Conservation (phyloP, 2,113 vertebrate species). For the Uria lomvia region DNA sequence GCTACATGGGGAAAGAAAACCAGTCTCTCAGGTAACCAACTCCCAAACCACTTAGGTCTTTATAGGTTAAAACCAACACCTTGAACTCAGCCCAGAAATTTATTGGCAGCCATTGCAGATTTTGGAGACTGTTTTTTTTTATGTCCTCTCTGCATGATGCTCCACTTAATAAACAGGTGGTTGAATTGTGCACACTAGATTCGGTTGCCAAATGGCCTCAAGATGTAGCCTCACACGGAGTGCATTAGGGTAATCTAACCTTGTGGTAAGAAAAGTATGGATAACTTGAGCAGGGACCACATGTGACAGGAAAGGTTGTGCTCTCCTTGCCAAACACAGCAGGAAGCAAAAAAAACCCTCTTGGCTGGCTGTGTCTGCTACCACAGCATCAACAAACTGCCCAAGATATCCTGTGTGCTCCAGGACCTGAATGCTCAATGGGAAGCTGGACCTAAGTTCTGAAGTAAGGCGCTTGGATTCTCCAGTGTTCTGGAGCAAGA, state of each 20-base stretch:
- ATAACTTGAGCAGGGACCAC: constrained; percentile 53
- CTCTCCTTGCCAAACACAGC: constrained; percentile 56
- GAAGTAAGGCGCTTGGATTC: constrained; percentile 10
- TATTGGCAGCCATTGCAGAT: constrained; percentile 44
- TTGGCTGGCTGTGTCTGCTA: constrained; percentile 16
- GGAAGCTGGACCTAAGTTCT: constrained; percentile 18
- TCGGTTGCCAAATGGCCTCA: constrained; percentile 67
- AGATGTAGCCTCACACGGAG: constrained; percentile 65
- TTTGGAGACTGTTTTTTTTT: constrained; percentile 18
- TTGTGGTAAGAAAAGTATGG: constrained; percentile 61
- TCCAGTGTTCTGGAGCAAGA: not conserved
- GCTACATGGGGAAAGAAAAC: not conserved
- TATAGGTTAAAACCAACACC: constrained; percentile 53
- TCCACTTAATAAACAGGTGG: constrained; percentile 70
- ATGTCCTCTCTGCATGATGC: constrained; percentile 68
- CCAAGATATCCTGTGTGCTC: not conserved
- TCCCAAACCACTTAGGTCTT: constrained; percentile 58
- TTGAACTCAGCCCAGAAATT: constrained; percentile 59
- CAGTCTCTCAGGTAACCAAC: constrained; percentile 53
- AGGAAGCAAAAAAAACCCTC: not conserved
- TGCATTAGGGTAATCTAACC: constrained; percentile 57
- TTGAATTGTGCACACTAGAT: constrained; percentile 30
- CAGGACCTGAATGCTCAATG: not conserved
- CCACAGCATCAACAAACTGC: constrained; percentile 23
- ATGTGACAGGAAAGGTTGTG: constrained; percentile 60